A percentile compares a stretch with the other conserved stretches of the same genome.
Evolutionary conservation across 2,888 invertebrate genomes (phyloP).

Genomic region (Antheraea assamensis): DNA sequence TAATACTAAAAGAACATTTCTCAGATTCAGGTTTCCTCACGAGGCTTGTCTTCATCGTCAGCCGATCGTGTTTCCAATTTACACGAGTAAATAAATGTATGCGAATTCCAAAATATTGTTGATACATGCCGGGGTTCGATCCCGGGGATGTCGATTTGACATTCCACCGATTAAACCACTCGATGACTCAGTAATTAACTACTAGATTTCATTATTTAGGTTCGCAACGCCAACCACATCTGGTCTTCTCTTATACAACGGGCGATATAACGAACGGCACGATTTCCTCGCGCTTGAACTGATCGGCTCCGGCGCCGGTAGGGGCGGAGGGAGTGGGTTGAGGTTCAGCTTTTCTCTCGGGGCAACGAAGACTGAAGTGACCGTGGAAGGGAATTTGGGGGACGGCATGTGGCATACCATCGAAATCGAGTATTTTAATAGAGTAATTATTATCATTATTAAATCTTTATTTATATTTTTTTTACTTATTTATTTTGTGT

Average conservation of each 20-base stretch:
- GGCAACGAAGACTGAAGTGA: conserved; percentile 86
- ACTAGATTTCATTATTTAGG: conserved; percentile 73
- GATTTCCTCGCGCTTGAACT: conserved; percentile 96
- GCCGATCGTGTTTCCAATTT: no score
- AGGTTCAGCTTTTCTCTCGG: conserved; percentile 95
- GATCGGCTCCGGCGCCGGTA: conserved; percentile 81
- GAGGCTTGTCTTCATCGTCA: no score
- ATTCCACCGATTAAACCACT: no score
- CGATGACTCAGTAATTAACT: no score
- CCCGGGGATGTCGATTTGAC: no score
- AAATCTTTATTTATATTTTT: not conserved
- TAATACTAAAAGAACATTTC: no score
- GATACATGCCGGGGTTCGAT: no score
- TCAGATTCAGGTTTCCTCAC: no score
- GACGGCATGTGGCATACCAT: conserved; percentile 96
- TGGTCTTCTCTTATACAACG: conserved; percentile 95
- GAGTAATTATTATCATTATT: conserved; percentile 73
- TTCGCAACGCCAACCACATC: conserved; percentile 94
- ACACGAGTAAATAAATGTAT: no score
- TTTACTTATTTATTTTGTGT: not conserved
- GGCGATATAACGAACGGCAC: conserved; percentile 96
- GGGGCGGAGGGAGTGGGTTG: conserved; percentile 77
- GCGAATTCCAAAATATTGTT: no score
- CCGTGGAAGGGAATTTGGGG: conserved; percentile 87
- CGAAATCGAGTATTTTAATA: conserved; percentile 91